Percentiles rank a stretch among this genome's conserved stretches.
Evolutionary conservation across 2,797 vertebrate species (phyloP).

Genomic region (Paguma larvata): DNA sequence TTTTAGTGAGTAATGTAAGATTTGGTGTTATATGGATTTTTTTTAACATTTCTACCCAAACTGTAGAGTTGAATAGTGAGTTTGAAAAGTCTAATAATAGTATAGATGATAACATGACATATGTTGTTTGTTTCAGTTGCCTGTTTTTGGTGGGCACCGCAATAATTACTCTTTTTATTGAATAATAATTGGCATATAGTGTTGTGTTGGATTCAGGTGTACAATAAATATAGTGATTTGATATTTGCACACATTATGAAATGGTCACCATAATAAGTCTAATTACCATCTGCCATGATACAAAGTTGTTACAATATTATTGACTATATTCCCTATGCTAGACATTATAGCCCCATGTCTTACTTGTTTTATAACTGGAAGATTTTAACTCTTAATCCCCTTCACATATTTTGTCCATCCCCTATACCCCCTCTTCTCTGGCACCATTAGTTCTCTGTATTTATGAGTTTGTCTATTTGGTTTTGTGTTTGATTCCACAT

Average conservation of each 20-base stretch:
- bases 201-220: neutral
- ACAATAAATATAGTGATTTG: neutral
- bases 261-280: neutral
- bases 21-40: neutral
- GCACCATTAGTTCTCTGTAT: neutral
- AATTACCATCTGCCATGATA: neutral
- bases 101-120: neutral
- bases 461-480: neutral
- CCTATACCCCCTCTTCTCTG: neutral
- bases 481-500: neutral
- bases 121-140: constrained; percentile 1
- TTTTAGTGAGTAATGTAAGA: constrained; percentile 38
- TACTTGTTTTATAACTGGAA: neutral
- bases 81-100: neutral
- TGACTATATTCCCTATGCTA: neutral
- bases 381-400: neutral
- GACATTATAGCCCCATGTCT: neutral
- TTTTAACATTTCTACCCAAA: neutral
- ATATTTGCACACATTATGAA: neutral
- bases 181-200: neutral
- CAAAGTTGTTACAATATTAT: neutral
- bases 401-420: neutral
- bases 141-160: neutral
- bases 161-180: neutral
- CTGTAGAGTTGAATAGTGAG: neutral